A percentile compares a stretch with the other conserved stretches of the same genome.
phyloP scores from a whole-genome alignment of 2,113 vertebrate species.

The Datnioides undecimradiatus region DNA sequence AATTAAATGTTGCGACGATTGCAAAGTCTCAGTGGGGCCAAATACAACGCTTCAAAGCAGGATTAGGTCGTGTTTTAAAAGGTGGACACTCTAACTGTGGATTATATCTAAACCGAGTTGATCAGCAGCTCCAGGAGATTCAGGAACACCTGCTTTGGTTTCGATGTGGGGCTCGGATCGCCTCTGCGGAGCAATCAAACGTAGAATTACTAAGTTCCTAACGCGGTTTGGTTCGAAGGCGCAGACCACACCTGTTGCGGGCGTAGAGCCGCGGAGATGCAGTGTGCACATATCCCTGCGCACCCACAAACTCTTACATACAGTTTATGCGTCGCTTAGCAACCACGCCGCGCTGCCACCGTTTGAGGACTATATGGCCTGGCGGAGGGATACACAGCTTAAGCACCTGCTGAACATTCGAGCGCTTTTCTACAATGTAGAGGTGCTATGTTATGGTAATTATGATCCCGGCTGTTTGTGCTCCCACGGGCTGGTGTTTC shows the following conservation, averaged over 20 bases:
- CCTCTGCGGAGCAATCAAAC: accelerated
- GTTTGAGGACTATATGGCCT: not conserved
- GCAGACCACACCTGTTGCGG: not conserved
- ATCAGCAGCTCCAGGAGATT: not conserved
- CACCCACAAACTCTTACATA: not conserved
- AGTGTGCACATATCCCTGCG: conserved; percentile 18
- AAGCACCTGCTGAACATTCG: not conserved
- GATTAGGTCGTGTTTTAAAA: not conserved
- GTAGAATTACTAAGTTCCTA: not conserved
- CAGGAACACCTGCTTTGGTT: not conserved
- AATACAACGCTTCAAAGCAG: too few relatives aligned
- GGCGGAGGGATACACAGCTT: not conserved
- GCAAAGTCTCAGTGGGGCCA: not conserved
- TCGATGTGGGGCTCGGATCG: accelerated
- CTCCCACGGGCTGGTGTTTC: too few relatives aligned
- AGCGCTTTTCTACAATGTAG: not conserved
- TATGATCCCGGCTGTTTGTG: not conserved
- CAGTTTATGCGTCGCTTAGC: not conserved
- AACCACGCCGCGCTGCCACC: not conserved
- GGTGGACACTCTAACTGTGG: not conserved
- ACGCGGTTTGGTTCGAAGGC: not conserved
- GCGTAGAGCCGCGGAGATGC: accelerated
- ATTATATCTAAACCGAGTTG: not conserved
- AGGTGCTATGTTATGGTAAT: not conserved
- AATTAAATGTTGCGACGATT: not conserved